A percentile compares a stretch with the other conserved stretches of the same genome.
Evolutionary conservation across 2,113 vertebrate genomes (phyloP).

Genomic region (Sorex fumeus): DNA sequence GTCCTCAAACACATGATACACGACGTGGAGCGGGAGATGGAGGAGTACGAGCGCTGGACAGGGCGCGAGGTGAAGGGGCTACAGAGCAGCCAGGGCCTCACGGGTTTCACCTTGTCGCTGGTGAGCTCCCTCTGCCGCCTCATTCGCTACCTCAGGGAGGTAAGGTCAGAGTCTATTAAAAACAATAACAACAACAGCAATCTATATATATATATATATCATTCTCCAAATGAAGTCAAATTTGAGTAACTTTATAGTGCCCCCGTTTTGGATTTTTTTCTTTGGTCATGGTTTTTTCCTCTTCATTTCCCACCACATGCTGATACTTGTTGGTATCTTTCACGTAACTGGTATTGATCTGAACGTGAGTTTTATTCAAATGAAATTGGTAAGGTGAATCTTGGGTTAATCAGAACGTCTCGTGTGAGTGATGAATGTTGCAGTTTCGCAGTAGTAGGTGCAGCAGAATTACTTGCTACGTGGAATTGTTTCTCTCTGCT

Average conservation of each 20-base stretch:
- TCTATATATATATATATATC: too few relatives aligned
- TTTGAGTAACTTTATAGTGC: slow-evolving; percentile 57
- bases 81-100: slow-evolving; percentile 88
- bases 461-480: background rate
- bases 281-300: slow-evolving; percentile 4
- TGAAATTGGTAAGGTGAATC: slow-evolving; percentile 26
- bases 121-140: slow-evolving; percentile 92
- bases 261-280: slow-evolving; percentile 28
- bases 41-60: slow-evolving; percentile 89
- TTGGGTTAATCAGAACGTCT: background rate
- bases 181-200: too few relatives aligned
- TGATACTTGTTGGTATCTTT: background rate
- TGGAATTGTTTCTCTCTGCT: slow-evolving; percentile 6
- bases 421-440: background rate
- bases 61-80: slow-evolving; percentile 81
- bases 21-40: slow-evolving; percentile 93
- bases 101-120: slow-evolving; percentile 94
- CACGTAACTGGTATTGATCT: slow-evolving; percentile 48
- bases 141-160: slow-evolving; percentile 93
- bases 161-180: slow-evolving; percentile 78
- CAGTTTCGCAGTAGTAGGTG: background rate
- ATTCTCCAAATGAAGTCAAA: background rate
- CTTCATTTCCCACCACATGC: background rate
- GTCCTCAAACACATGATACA: slow-evolving; percentile 92
- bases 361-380: slow-evolving; percentile 56